Base-by-base conservation (phyloP, 2,797 vertebrate species). In the Sebastiscus tertius region DNA sequence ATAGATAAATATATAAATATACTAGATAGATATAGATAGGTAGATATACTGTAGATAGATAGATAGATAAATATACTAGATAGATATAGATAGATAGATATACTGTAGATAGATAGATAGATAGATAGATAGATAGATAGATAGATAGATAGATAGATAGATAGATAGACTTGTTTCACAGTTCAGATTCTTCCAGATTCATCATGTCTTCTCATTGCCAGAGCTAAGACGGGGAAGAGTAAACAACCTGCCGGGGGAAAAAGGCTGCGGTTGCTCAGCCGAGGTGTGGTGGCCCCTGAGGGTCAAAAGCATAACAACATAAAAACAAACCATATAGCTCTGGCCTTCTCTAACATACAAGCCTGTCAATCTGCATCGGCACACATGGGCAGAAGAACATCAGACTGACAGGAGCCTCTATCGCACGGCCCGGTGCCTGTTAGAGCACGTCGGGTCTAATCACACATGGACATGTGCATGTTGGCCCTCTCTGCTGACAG, bases 371-470 rank as follows among this genome's bases (percentile, higher is more conserved):
- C 83, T 94, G 77, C 79, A 90, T 90, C 52, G 72, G n/a, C 78
- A 86, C 76, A 94, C 83, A 86, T 64, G 72, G 87, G 93, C 91
- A 94, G 92, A 94, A 93, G 93, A 93, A 94, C 93, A 93, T 92
- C 88, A 88, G 92, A 93, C 80, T 94, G 94, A 96, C 96, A 95
- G 94, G 80, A 85, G 54, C 84, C 88, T 80, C 82, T 61, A 75
- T 82, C 75, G 58, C 62, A 42, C 26, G 76, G 88, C 55, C 60
- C 33, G 29, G 39, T 83, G 81, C 87, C 91, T 88, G 83, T 89
- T 86, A 68, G 86, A 80, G 87, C 89, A 94, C 72, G 94, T 96
- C 96, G 63, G 81, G 89, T 96, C 92, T 27, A 86, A 96, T 97
- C 91, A 94, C 91, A 94, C 88, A 91, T 39, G 67, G 80, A 87